A percentile compares a stretch with the other conserved stretches of the same genome.
Evolutionary conservation across 2,797 vertebrate genomes (phyloP).

Genomic region (Amazona ochrocephala): DNA sequence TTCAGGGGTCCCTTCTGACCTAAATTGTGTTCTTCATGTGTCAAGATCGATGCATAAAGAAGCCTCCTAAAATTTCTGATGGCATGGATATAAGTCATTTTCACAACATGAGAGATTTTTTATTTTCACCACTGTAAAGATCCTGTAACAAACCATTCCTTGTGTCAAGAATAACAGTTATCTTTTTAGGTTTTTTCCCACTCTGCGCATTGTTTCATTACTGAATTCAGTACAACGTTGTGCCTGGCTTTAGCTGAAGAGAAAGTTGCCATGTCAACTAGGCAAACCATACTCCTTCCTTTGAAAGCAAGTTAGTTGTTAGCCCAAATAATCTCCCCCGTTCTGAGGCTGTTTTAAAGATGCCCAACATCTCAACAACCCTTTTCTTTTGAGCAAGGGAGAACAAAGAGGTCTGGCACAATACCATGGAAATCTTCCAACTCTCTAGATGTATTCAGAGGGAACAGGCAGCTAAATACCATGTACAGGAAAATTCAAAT

Average conservation of each 20-base stretch:
- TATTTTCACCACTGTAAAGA: not conserved
- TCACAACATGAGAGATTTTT: not conserved
- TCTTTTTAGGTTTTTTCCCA: not conserved
- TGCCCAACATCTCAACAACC: not conserved
- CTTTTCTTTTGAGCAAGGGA: not conserved
- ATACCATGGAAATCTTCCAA: not conserved
- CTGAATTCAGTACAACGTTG: not conserved
- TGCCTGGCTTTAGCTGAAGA: not conserved
- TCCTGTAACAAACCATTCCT: not conserved
- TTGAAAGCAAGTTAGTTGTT: not conserved
- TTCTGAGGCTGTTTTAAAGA: not conserved
- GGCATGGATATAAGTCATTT: not conserved
- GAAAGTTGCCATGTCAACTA: not conserved
- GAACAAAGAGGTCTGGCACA: not conserved
- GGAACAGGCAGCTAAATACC: not conserved
- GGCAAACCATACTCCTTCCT: not conserved
- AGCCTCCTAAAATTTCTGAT: not conserved
- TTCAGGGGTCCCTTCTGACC: not conserved
- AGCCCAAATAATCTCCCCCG: not conserved
- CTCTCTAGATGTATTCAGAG: not conserved
- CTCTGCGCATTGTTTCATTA: rapidly evolving
- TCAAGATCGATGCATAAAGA: not conserved
- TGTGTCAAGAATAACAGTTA: not conserved
- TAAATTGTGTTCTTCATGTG: not conserved
- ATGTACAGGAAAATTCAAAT: not conserved